phyloP scores from a whole-genome alignment of 2,888 invertebrate genomes.

The Melipona beecheii region DNA sequence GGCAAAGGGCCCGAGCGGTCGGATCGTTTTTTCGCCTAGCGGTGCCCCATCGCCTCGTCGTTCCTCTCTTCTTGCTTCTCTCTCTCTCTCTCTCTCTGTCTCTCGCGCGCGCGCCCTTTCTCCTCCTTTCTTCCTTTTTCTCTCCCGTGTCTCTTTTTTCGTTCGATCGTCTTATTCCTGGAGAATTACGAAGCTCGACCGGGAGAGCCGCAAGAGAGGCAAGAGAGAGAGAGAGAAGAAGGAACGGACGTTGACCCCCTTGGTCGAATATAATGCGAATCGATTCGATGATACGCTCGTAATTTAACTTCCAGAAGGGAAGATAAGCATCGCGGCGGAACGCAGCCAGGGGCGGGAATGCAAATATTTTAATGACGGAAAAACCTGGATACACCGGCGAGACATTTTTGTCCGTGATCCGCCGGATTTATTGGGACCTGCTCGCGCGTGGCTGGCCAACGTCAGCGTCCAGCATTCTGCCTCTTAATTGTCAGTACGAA shows the following conservation, averaged over 20 bases:
- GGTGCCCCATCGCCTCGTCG: constrained; percentile 34
- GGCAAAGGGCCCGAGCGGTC: constrained; percentile 58
- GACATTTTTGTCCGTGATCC: constrained; percentile 17
- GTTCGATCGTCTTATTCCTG: constrained; percentile 57
- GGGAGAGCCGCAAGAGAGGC: neutral
- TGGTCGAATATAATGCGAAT: constrained; percentile 56
- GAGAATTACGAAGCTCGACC: constrained; percentile 59
- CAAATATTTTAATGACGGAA: constrained; percentile 54
- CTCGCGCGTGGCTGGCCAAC: neutral
- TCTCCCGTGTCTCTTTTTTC: constrained; percentile 46
- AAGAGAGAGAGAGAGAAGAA: neutral
- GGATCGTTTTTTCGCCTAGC: constrained; percentile 66
- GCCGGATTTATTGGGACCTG: constrained; percentile 5
- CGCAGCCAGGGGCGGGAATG: constrained; percentile 28
- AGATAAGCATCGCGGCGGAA: constrained; percentile 50
- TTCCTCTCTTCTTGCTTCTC: constrained; percentile 33
- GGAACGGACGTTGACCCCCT: constrained; percentile 48
- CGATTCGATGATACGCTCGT: constrained; percentile 60
- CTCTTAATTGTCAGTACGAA: neutral
- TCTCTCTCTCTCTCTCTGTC: constrained; percentile 19
- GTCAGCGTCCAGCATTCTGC: neutral
- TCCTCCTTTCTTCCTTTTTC: neutral
- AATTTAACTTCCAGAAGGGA: constrained; percentile 55
- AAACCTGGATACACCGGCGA: constrained; percentile 18
- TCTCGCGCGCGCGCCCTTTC: neutral